Base-by-base conservation (phyloP, 2,888 invertebrate genomes). In the Microdon myrmicae region DNA sequence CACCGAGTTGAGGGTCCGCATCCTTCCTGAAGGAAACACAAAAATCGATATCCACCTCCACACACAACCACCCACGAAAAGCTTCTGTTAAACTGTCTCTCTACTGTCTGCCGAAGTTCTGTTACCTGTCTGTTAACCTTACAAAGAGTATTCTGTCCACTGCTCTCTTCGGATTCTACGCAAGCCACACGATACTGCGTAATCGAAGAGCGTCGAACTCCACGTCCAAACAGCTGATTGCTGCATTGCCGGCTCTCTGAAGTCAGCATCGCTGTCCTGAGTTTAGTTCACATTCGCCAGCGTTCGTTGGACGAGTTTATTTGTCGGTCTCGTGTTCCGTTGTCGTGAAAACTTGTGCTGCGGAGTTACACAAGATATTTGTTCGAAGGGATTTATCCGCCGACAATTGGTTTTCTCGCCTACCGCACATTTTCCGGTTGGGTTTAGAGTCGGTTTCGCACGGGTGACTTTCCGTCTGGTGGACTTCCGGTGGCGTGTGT, bases 401-500 rank as follows among this genome's bases (percentile, higher is more conserved):
- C n/a, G 13, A 17, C 25, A 23, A 16, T 28, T 41, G 10, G 19
- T 44, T 37, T 39, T 16, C 26, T 19, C 16, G 23, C 7, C 16
- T 49, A 49, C 17, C 32, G 32, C 31, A 20, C 20, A 43, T 35
- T 55, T 41, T 28, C n/a, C 13, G 13, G 12, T 26, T 13, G 31
- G 16, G 13, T 17, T 28, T 25, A n/a, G n/a, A n/a, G n/a, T n/a
- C n/a, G n/a, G n/a, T n/a, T n/a, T n/a, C 14, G 13, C 10, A 38
- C 51, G 45, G 38, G 29, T 8, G 41, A 26, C 28, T 43, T 47
- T 2, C 19, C 23, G 58, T 64, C 64, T 58, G 51, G 56, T 51
- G 53, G 41, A 58, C 58, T 51, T 64, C 64, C 64, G 64, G 64
- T 58, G 37, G 43, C 55, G 55, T 61, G 22, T 31, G 16, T 41